phyloP scores from a whole-genome alignment of 2,797 vertebrate genomes.

The Falco biarmicus region DNA sequence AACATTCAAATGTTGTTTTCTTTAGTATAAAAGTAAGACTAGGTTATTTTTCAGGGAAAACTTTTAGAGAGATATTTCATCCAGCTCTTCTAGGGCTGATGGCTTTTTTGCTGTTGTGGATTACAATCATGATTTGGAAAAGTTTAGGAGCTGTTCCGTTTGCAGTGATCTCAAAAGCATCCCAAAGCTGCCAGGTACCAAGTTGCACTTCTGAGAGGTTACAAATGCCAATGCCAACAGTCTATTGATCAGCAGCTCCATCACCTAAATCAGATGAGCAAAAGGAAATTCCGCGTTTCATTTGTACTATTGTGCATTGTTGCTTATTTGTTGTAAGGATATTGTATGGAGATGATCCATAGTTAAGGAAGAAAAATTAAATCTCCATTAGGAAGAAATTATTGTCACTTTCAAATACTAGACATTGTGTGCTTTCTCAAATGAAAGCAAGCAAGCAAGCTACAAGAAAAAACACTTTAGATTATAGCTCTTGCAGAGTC shows the following conservation, averaged over 20 bases:
- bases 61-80: not conserved
- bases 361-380: not conserved
- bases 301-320: not conserved
- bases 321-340: not conserved
- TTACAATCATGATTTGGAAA: not conserved
- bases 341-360: not conserved
- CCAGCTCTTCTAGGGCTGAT: not conserved
- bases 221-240: fast-evolving
- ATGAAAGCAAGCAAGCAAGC: not conserved
- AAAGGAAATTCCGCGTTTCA: not conserved
- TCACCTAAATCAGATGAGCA: not conserved
- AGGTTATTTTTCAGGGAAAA: not conserved
- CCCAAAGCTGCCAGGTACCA: not conserved
- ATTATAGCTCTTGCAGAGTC: not conserved
- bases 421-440: not conserved
- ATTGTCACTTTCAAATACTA: not conserved
- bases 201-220: not conserved
- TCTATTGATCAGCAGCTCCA: not conserved
- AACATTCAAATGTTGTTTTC: not conserved
- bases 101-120: not conserved
- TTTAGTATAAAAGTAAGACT: not conserved
- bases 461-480: not conserved
- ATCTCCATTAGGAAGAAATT: not conserved
- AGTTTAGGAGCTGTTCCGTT: not conserved
- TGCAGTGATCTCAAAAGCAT: not conserved